These are phyloP conservation scores for Drosophila pallidifrons DNA, from an alignment of 1,140 invertebrate genomes.

Conservation along the genomic window DNA sequence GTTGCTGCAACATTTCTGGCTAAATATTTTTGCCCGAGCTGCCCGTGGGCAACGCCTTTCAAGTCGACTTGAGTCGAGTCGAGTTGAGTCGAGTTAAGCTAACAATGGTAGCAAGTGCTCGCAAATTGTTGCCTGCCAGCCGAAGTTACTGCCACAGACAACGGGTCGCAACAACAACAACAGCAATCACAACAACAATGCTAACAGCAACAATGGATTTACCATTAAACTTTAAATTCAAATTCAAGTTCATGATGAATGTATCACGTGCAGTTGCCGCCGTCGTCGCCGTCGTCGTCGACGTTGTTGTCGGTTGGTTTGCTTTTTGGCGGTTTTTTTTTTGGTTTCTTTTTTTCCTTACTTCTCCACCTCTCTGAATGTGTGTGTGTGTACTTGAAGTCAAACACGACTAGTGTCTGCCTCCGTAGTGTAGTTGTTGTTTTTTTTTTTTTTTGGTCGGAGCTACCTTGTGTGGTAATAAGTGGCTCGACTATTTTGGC, in stretches of 20 bases:
- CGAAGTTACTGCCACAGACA: slow-evolving; percentile 23
- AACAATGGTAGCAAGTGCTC: slow-evolving; percentile 71
- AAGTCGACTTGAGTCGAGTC: neutral
- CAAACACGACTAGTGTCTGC: slow-evolving; percentile 36
- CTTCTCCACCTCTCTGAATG: slow-evolving; percentile 23
- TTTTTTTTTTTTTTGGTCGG: slow-evolving; percentile 18
- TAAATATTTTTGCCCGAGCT: slow-evolving; percentile 40
- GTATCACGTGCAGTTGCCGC: slow-evolving; percentile 80
- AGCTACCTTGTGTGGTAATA: slow-evolving; percentile 46
- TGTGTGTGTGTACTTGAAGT: slow-evolving; percentile 45
- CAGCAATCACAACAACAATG: slow-evolving; percentile 25
- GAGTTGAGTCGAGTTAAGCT: slow-evolving; percentile 13
- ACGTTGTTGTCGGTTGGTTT: slow-evolving; percentile 1
- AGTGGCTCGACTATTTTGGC: slow-evolving; percentile 39
- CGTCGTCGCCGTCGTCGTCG: slow-evolving; percentile 28
- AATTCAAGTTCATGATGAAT: slow-evolving; percentile 85
- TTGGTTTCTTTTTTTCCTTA: slow-evolving; percentile 13
- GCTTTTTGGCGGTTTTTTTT: slow-evolving; percentile 59
- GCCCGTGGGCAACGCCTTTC: slow-evolving; percentile 40
- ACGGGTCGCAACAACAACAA: slow-evolving; percentile 8
- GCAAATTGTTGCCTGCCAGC: slow-evolving; percentile 64
- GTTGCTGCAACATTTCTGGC: slow-evolving; percentile 38
- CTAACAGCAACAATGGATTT: slow-evolving; percentile 64
- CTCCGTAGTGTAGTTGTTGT: slow-evolving; percentile 13
- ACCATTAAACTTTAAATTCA: slow-evolving; percentile 84